Base-by-base conservation (phyloP, 2,113 vertebrate species). In the Coptodon bakossiorum region DNA sequence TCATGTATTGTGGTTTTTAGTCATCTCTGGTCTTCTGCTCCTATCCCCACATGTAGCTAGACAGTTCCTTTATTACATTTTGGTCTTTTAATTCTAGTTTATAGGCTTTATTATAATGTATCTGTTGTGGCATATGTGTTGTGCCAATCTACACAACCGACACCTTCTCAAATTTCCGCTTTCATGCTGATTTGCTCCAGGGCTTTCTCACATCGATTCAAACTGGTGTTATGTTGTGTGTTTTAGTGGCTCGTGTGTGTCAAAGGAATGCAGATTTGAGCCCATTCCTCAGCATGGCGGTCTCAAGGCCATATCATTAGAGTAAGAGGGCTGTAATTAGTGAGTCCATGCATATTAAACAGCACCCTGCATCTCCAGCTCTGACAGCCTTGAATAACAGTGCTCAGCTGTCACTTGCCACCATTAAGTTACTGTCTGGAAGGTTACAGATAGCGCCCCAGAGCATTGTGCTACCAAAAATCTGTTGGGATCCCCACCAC, bases 291-390 rank as follows among this genome's bases (percentile, higher is more conserved):
- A 86, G 89, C 68, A 90, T 92, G 87, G 22, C 38, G 83, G 86
- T 94, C 94, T 96, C 94, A 92, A 95, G 94, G 93, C 94, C 95
- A 94, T 92, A 93, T 95, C 92, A 93, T 96, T 94, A 94, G 90
- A 95, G 91, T 92, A 93, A 91, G 92, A 95, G 91, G 92, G 88
- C 88, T 91, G 92, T 96, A 96, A 96, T 96, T 96, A 96, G 92
- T 81, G 88, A 95, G 85, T 63, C 89, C 93, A 93, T 96, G 94
- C 94, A 96, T 96, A 96, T 95, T 96, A 95, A 96, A 95, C 90
- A 94, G 91, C 76, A 84, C 82, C 90, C 82, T 57, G 81, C 90
- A 86, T 93, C 92, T 93, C 79, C 88, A 92, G 85, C 89, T 84
- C 82, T 83, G 12, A 89, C 83, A 61, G 89, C 80, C 88, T 93